A percentile compares a stretch with the other conserved stretches of the same genome.
phyloP scores from a whole-genome alignment of 2,888 invertebrate genomes.

The Calliphora vomitoria region DNA sequence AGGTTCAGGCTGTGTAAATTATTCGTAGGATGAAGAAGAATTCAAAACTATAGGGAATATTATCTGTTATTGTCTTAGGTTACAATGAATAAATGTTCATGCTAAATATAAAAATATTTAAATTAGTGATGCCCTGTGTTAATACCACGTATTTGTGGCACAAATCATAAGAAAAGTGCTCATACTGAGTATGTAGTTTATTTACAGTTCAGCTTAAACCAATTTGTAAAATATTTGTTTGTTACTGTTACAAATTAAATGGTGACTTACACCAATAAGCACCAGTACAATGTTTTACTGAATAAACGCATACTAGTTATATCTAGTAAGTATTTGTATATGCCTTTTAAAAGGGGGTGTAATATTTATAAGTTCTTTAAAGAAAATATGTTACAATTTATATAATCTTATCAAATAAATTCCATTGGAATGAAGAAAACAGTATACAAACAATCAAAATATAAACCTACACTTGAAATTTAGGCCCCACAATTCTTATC shows the following conservation, averaged over 20 bases:
- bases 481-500: constrained; percentile 41
- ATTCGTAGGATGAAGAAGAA: too few relatives aligned
- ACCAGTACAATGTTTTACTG: background rate
- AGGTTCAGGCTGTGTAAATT: too few relatives aligned
- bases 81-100: too few relatives aligned
- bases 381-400: constrained; percentile 1
- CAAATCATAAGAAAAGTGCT: too few relatives aligned
- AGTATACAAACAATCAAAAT: background rate
- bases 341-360: background rate
- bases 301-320: background rate
- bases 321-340: background rate
- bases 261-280: constrained; percentile 8
- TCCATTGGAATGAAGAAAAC: constrained; percentile 13
- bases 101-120: too few relatives aligned
- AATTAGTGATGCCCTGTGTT: too few relatives aligned
- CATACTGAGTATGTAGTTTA: background rate
- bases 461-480: constrained; percentile 29
- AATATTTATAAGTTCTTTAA: constrained; percentile 2
- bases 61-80: too few relatives aligned
- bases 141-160: too few relatives aligned
- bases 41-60: too few relatives aligned
- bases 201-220: background rate
- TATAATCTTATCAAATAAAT: constrained; percentile 33
- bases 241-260: background rate
- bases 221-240: background rate